These are phyloP conservation scores for Spongilla lacustris DNA, from an alignment of 37 sponge, comb jelly and placozoan species.

Conservation along the genomic window DNA sequence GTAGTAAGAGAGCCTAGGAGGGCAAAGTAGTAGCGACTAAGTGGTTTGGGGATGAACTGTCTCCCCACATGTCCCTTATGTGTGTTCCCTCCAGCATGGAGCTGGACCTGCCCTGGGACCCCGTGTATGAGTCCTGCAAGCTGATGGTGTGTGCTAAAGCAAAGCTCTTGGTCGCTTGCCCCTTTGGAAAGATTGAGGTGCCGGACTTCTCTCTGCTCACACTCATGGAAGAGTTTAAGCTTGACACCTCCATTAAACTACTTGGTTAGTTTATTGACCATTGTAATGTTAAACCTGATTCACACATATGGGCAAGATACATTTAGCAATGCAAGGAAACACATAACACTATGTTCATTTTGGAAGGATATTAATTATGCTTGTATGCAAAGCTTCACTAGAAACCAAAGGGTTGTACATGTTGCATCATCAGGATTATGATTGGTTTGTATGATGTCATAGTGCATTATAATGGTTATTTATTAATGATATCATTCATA, in stretches of 20 bases:
- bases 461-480: too few relatives aligned
- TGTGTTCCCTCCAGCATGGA: constrained; percentile 35
- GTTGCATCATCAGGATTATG: too few relatives aligned
- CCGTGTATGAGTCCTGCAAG: constrained; percentile 36
- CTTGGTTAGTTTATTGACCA: not conserved
- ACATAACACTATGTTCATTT: too few relatives aligned
- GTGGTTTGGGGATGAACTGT: too few relatives aligned
- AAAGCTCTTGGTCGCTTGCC: not conserved
- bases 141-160: constrained; percentile 33
- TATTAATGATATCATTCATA: too few relatives aligned
- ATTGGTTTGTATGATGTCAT: too few relatives aligned
- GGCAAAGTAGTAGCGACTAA: not conserved
- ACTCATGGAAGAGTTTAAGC: not conserved
- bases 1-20: too few relatives aligned
- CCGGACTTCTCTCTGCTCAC: too few relatives aligned
- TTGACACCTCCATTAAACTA: not conserved
- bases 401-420: too few relatives aligned
- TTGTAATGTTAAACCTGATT: not conserved
- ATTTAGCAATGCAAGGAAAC: too few relatives aligned
- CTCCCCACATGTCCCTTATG: not conserved
- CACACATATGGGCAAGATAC: not conserved
- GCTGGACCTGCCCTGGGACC: constrained; percentile 73
- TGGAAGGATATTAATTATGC: too few relatives aligned
- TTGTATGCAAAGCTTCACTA: too few relatives aligned
- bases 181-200: not conserved